These are phyloP conservation scores for Argopecten irradians DNA, from an alignment of 1,140 invertebrate genomes.

Conservation along the genomic window DNA sequence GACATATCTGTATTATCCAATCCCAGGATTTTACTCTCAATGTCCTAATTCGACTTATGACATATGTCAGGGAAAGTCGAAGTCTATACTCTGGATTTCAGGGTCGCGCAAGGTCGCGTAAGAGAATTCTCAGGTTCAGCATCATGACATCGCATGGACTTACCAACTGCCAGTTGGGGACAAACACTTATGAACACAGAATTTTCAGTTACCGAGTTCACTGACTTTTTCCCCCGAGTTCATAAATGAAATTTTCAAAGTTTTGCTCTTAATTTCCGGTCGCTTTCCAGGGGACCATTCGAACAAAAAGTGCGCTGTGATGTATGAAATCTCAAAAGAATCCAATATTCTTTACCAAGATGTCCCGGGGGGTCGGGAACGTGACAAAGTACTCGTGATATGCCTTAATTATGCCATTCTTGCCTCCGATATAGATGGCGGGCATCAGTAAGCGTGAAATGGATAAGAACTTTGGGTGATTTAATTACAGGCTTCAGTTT, in stretches of 20 bases:
- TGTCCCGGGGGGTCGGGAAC: neutral
- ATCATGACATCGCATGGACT: neutral
- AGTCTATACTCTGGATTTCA: neutral
- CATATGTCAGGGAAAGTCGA: neutral
- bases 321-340: neutral
- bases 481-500: neutral
- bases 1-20: neutral
- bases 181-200: neutral
- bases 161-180: neutral
- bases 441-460: neutral
- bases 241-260: neutral
- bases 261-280: neutral
- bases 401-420: neutral
- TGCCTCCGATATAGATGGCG: neutral
- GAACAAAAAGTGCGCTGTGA: neutral
- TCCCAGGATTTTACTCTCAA: neutral
- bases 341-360: neutral
- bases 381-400: neutral
- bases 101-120: neutral
- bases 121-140: neutral
- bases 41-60: neutral
- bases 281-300: neutral
- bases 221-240: neutral
- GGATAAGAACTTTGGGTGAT: neutral
- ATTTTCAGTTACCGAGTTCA: neutral